Conservation (phyloP, 2,888 invertebrate species). For the Conus canariensis region DNA sequence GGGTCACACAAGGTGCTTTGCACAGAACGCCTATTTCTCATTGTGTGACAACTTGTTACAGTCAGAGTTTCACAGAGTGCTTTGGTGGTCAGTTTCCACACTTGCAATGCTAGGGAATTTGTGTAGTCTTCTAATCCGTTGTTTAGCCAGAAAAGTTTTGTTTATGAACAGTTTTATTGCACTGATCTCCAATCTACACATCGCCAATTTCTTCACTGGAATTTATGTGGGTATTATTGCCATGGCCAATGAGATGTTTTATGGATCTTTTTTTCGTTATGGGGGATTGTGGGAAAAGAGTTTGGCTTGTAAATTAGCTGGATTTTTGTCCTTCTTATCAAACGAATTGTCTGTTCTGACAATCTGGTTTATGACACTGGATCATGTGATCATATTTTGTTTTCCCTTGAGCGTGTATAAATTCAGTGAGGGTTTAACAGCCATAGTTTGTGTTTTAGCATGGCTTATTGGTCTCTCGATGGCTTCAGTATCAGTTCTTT, state of each 20-base stretch:
- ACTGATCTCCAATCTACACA: background rate
- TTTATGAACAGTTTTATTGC: background rate
- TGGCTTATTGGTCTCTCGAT: too few relatives aligned
- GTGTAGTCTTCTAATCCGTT: background rate
- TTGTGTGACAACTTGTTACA: background rate
- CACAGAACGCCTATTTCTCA: background rate
- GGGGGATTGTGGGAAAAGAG: background rate
- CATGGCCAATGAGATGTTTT: background rate
- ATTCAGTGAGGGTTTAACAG: too few relatives aligned
- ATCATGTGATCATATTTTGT: too few relatives aligned
- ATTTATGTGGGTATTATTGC: background rate
- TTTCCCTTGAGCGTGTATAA: too few relatives aligned
- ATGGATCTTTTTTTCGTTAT: background rate
- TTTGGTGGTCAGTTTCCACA: background rate
- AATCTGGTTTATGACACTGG: too few relatives aligned
- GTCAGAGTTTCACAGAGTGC: background rate
- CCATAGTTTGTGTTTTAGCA: too few relatives aligned
- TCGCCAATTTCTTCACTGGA: background rate
- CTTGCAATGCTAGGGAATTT: background rate
- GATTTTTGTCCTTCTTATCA: background rate
- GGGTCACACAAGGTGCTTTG: background rate
- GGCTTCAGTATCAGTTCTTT: too few relatives aligned
- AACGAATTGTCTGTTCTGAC: background rate
- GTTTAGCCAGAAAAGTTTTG: too few relatives aligned
- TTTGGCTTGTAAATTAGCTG: background rate